Base-by-base conservation (phyloP, 2,888 invertebrate species). In the Drosophila ochracea region DNA sequence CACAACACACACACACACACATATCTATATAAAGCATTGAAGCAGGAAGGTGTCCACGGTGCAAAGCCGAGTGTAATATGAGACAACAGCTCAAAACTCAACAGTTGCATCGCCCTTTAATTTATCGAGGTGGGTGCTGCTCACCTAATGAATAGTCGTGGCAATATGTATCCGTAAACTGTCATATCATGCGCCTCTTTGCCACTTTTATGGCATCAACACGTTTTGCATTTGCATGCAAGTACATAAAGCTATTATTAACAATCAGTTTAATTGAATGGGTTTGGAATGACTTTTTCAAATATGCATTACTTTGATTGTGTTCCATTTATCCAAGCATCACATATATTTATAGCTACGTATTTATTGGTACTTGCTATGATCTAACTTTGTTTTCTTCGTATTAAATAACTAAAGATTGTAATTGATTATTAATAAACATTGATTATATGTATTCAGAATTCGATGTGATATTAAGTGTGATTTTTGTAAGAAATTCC, bases 161-260 rank as follows among this genome's bases (percentile, higher is more conserved):
- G 37, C 10, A 60, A 49, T 58, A 39, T 11, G 43, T 75, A 76
- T 79, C 76, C 79, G 79, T 61, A 64, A 79, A 62, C 61, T 74
- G 75, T 68, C 68, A 59, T 53, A 54, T 65, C 76, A 61, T 76
- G 80, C 80, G 76, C 77, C 80, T 80, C 76, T 76, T 80, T 76
- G 63, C 78, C 61, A 75, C 76, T 77, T 77, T 65, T 70, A 80
- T 80, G 80, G 80, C 80, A 80, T 80, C 80, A 70, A 80, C 80
- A 80, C 78, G 76, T 64, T 70, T 67, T 39, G 25, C 76, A 77
- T 76, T 80, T 76, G 65, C 80, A 79, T 75, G 80, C 70, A 64
- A 61, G 47, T 47, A 33, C 49, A 43, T 28, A 16, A 2, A 21
- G 52, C 62, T 49, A 50, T 62, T 63, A 57, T 60, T 64, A 52